These are phyloP conservation scores for Cirrhinus mrigala DNA, from an alignment of 2,797 vertebrate species.

Conservation along the genomic window DNA sequence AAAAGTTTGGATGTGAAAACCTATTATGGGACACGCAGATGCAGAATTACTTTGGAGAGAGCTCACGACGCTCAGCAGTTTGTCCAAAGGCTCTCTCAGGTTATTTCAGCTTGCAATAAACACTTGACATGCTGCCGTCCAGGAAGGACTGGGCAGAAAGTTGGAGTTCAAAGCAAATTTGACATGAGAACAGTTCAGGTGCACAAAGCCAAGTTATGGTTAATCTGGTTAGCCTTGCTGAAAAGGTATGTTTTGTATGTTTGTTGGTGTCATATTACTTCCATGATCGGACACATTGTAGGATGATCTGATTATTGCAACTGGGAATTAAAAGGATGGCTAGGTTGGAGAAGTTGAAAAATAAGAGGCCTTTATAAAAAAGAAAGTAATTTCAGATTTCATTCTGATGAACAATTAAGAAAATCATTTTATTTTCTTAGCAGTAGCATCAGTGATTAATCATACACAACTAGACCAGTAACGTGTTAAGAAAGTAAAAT, in stretches of 20 bases:
- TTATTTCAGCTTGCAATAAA: conserved; percentile 10
- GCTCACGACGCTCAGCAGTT: not conserved
- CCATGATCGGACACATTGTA: not conserved
- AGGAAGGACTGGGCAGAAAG: not conserved
- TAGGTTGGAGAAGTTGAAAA: not conserved
- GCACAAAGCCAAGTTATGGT: not conserved
- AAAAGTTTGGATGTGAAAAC: not conserved
- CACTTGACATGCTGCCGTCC: conserved; percentile 9
- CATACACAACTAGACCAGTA: not conserved
- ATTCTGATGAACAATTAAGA: not conserved
- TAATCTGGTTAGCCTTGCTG: not conserved
- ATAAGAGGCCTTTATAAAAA: not conserved
- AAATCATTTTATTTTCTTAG: not conserved
- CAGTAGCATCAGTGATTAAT: not conserved
- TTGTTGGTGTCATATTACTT: not conserved
- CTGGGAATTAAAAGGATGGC: not conserved
- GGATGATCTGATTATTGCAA: not conserved
- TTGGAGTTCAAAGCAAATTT: not conserved
- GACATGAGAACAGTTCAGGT: conserved; percentile 12
- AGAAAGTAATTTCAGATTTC: not conserved
- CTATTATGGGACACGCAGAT: conserved; percentile 1
- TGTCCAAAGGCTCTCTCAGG: conserved; percentile 5
- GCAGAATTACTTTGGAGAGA: not conserved
- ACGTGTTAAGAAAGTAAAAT: not conserved
- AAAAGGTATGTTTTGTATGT: not conserved